These are phyloP conservation scores for Agonopterix heracliana DNA, from an alignment of 2,888 invertebrate genomes.

Conservation along the genomic window DNA sequence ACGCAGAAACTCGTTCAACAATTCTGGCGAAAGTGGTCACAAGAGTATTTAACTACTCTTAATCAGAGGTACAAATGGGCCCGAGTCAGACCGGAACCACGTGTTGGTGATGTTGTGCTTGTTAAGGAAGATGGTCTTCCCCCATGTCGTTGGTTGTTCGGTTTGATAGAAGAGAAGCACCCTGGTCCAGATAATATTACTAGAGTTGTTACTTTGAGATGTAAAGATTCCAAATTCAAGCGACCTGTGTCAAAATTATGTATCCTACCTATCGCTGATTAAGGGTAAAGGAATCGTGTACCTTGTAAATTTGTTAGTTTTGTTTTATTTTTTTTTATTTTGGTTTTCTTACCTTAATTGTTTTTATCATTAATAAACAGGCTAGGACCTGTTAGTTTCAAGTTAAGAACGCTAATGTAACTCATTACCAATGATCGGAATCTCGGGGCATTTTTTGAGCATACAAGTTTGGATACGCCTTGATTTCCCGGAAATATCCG, in stretches of 20 bases:
- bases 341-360: not conserved
- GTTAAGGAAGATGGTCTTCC: conserved; percentile 9
- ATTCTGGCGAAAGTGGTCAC: conserved; percentile 9
- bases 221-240: conserved; percentile 3
- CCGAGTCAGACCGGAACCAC: conserved; percentile 1
- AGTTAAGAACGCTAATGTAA: too few species aligned
- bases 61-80: conserved; percentile 7
- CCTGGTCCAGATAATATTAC: conserved; percentile 4
- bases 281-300: not conserved
- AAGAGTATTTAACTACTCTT: conserved; percentile 9
- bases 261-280: not conserved
- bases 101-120: conserved; percentile 7
- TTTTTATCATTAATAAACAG: too few species aligned
- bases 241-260: conserved; percentile 4
- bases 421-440: too few species aligned
- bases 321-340: not conserved
- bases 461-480: too few species aligned
- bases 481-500: too few species aligned
- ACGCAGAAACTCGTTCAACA: conserved; percentile 5
- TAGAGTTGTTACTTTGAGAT: conserved; percentile 5
- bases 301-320: not conserved
- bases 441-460: too few species aligned
- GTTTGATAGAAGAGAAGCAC: conserved; percentile 3
- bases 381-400: too few species aligned
- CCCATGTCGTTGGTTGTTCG: conserved; percentile 5